Evolutionary conservation across 2,888 invertebrate species (phyloP), one percentile per base, ranked within the genome.

Genomic region (Polyploca ridens): DNA sequence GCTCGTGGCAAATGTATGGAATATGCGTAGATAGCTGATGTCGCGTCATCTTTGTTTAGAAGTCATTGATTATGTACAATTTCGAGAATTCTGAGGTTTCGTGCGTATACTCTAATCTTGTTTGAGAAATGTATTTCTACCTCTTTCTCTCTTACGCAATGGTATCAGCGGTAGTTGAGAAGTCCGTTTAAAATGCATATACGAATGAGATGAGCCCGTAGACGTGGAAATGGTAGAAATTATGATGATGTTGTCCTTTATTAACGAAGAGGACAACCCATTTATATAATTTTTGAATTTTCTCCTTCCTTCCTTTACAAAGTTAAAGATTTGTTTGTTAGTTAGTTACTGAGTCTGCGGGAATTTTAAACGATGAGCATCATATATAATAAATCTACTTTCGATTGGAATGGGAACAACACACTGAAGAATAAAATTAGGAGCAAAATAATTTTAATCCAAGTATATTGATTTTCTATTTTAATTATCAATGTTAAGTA

Each of bases 21-120:
- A 79, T 69, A 69, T 71, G 75, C 77, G 78, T 79, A 82, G 84
- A 85, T 75, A 82, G 85, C 79, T 77, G 84, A 82, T 84, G 87
- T 89, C 87, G 88, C 88, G 89, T 90, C 90, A 91, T 92, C 91
- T 92, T 93, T 91, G 89, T 92, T 89, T 89, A 89, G 86, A 87
- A 90, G 84, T 90, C 86, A 88, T 87, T 84, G 82, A 79, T 77
- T 76, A 81, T 71, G 79, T 79, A 82, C 78, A 79, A 76, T 86
- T 87, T 85, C 75, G 83, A 86, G 80, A 85, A 84, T 85, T 81
- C 82, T 80, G 81, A 83, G 80, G 82, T 77, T 74, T 73, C 76
- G 76, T 83, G 81, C 80, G 82, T 79, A 82, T 86, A 83, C 84
- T 87, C 84, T 74, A 86, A 89, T 87, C 87, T 88, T 82, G 81